Conservation (phyloP, 2,113 vertebrate genomes). For the Climacteris rufus region DNA sequence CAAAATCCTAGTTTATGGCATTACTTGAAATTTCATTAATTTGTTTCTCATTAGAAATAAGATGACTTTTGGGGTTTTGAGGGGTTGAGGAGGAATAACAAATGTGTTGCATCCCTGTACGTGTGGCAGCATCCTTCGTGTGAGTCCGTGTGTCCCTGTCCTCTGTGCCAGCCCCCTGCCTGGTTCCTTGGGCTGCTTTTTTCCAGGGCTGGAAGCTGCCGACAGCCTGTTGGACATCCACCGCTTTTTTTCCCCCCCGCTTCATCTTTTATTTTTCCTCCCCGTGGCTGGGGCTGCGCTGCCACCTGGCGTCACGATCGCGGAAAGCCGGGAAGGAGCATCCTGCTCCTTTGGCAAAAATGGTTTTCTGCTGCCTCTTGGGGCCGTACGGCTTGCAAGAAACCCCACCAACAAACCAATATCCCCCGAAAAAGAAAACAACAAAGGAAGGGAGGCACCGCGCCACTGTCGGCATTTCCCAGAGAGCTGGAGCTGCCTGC, state of each 20-base stretch:
- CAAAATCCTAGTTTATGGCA: neutral
- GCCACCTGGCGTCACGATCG: neutral
- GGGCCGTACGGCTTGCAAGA: neutral
- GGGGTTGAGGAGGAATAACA: neutral
- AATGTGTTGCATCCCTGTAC: neutral
- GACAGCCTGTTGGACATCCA: neutral
- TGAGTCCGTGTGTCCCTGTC: rapidly evolving
- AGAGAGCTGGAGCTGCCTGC: neutral
- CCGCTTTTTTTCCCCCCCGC: too few species aligned
- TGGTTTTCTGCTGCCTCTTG: rapidly evolving
- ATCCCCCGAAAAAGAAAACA: rapidly evolving
- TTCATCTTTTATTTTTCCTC: too few species aligned
- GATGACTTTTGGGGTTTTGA: neutral
- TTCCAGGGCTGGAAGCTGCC: neutral
- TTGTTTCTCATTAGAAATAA: neutral
- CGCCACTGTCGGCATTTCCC: rapidly evolving
- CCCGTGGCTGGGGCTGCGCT: neutral
- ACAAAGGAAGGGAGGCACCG: neutral
- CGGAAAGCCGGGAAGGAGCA: neutral
- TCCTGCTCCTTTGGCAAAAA: neutral
- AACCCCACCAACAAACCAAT: neutral
- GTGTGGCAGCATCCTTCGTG: rapidly evolving
- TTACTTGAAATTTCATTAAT: neutral
- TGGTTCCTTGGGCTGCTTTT: neutral
- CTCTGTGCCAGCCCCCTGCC: too few species aligned